phyloP scores from a whole-genome alignment of 2,113 vertebrate genomes.

The Prinia subflava region DNA sequence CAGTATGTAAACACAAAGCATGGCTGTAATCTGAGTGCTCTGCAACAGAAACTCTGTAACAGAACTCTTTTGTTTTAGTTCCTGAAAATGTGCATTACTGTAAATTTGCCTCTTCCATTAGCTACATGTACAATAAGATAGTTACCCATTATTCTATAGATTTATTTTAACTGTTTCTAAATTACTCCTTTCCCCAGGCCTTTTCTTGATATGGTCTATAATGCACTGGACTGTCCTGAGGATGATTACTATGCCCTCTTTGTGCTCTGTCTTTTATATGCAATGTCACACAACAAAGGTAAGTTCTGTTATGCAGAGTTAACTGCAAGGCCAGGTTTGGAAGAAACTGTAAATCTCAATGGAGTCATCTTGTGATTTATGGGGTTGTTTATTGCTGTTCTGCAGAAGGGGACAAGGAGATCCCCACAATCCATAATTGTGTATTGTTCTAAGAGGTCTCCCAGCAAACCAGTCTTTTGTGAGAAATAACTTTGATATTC shows the following conservation, averaged over 20 bases:
- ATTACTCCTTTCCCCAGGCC: conserved; percentile 73
- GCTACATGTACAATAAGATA: neutral
- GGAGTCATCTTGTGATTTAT: neutral
- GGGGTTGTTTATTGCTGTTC: neutral
- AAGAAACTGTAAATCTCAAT: neutral
- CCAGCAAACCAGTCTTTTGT: conserved; percentile 10
- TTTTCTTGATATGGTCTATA: conserved; percentile 96
- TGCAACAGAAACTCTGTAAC: neutral
- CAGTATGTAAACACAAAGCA: neutral
- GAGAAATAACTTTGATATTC: neutral
- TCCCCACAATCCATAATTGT: neutral
- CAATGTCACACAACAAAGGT: conserved; percentile 97
- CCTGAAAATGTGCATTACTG: neutral
- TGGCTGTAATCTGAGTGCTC: neutral
- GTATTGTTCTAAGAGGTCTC: neutral
- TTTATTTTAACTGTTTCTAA: neutral
- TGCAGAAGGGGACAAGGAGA: neutral
- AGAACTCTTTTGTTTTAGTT: neutral
- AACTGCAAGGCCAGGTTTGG: neutral
- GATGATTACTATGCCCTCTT: conserved; percentile 97
- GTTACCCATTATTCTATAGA: neutral
- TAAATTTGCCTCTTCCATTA: neutral
- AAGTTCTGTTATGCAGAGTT: neutral
- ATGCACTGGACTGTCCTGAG: conserved; percentile 84
- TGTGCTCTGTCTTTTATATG: conserved; percentile 94